Percentiles rank a stretch among this genome's conserved stretches.
phyloP scores from a whole-genome alignment of 2,888 invertebrate genomes.

The Lamellibrachia satsuma region DNA sequence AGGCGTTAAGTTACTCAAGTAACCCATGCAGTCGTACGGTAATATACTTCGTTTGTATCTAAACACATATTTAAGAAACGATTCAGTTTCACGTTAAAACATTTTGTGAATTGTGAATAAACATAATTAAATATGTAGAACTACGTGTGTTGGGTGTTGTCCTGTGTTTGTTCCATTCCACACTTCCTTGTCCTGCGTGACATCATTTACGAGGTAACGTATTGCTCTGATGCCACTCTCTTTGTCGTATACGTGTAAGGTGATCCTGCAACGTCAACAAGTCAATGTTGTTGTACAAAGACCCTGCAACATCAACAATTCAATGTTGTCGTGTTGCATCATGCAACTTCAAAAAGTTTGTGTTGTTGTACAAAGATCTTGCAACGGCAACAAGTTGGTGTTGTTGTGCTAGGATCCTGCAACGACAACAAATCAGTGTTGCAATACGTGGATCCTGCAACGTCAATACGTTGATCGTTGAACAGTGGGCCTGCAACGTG shows the following conservation, averaged over 20 bases:
- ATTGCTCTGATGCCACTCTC: conserved; percentile 17
- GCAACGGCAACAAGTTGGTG: too few species aligned
- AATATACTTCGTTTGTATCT: too few species aligned
- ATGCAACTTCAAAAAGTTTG: not conserved
- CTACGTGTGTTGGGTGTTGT: not conserved
- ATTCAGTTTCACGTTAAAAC: too few species aligned
- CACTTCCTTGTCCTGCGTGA: not conserved
- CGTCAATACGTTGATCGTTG: too few species aligned
- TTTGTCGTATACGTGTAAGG: not conserved
- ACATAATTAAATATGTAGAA: not conserved
- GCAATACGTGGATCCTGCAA: too few species aligned
- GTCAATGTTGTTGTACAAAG: not conserved
- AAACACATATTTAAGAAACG: too few species aligned
- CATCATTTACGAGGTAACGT: not conserved
- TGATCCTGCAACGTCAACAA: not conserved
- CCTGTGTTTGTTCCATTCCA: not conserved
- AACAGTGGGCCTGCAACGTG: too few species aligned
- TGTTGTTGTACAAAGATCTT: not conserved
- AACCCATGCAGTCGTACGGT: too few species aligned
- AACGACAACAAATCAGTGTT: too few species aligned
- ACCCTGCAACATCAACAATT: not conserved
- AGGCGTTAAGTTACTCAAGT: too few species aligned
- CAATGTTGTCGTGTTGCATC: not conserved
- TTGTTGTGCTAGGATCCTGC: too few species aligned
- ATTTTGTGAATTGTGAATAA: not conserved